Evolutionary conservation across 2,888 invertebrate genomes (phyloP).

Genomic region (Morpho achilles): DNA sequence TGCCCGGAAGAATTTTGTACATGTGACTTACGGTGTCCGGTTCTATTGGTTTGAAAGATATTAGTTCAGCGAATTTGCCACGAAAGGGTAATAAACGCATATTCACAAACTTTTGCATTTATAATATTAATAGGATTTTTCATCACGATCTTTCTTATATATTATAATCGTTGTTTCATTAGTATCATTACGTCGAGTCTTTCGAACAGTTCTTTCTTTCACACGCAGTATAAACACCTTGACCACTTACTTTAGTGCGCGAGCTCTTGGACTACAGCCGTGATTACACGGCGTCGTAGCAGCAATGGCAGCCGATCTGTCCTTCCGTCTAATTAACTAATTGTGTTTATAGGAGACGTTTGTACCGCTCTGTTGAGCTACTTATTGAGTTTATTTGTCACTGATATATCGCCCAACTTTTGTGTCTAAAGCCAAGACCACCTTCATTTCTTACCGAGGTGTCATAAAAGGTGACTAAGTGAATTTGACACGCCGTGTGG

Average conservation of each 20-base stretch:
- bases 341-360: slow-evolving; percentile 19
- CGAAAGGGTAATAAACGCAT: no score
- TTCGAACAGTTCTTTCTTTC: no score
- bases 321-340: slow-evolving; percentile 24
- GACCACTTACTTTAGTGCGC: not conserved
- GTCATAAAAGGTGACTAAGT: no score
- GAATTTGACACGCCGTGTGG: no score
- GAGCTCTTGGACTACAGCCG: slow-evolving; percentile 13
- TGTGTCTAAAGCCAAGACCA: no score
- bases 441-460: no score
- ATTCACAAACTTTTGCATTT: no score
- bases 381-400: not conserved
- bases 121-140: not conserved
- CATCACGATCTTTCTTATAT: not conserved
- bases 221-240: not conserved
- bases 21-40: no score
- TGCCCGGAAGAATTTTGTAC: no score
- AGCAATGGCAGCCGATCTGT: slow-evolving; percentile 21
- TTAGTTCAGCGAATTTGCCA: no score
- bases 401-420: no score
- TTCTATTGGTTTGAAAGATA: no score
- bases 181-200: not conserved
- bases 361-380: slow-evolving; percentile 11
- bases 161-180: not conserved
- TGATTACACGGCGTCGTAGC: slow-evolving; percentile 20